These are phyloP conservation scores for Prorops nasuta DNA, from an alignment of 1,140 invertebrate genomes.

Conservation along the genomic window DNA sequence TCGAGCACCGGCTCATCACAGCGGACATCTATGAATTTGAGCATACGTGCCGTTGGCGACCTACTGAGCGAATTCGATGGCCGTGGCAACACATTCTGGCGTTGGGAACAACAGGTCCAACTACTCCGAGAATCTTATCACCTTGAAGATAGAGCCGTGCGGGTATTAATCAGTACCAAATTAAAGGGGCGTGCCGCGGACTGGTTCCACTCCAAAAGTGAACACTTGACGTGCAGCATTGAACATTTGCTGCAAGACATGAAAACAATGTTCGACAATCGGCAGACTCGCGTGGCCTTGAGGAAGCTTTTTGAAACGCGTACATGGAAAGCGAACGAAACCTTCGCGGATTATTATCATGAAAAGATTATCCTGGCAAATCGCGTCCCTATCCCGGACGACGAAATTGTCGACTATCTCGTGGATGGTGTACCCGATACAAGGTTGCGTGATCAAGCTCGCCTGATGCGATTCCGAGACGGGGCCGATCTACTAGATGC, in stretches of 20 bases:
- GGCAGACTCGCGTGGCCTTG: no score
- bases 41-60: no score
- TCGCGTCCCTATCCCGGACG: not conserved
- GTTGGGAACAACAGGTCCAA: no score
- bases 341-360: not conserved
- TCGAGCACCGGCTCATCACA: no score
- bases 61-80: no score
- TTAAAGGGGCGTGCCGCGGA: no score
- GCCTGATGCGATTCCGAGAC: not conserved
- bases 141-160: no score
- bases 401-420: not conserved
- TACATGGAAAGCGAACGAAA: not conserved
- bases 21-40: no score
- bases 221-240: no score
- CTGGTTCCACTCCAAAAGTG: conserved; percentile 9
- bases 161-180: no score
- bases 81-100: no score
- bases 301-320: not conserved
- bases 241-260: conserved; percentile 11
- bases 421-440: not conserved
- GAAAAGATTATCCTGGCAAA: not conserved
- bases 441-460: not conserved
- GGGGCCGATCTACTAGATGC: not conserved
- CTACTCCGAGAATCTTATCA: no score
- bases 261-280: not conserved